phyloP scores from a whole-genome alignment of 2,113 vertebrate genomes.

The Nesoenas mayeri region DNA sequence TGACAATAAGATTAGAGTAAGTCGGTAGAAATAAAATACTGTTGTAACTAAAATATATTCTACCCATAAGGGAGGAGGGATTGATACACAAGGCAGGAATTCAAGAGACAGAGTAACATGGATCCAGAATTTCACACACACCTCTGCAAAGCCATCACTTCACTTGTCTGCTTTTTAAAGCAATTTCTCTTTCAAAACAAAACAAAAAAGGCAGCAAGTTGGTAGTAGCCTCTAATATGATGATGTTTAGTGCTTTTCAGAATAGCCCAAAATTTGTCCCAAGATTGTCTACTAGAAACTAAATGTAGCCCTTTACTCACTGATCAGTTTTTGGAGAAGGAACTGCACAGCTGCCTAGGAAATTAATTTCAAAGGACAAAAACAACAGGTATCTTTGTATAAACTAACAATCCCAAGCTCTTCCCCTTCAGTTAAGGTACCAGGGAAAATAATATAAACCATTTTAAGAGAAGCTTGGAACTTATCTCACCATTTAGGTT shows the following conservation, averaged over 20 bases:
- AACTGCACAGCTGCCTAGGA: slow-evolving; percentile 27
- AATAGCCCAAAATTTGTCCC: neutral
- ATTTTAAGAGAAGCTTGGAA: slow-evolving; percentile 40
- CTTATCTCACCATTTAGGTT: slow-evolving; percentile 24
- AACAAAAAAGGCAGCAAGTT: neutral
- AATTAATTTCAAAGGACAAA: neutral
- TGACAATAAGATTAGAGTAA: neutral
- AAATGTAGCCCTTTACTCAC: neutral
- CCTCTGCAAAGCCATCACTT: neutral
- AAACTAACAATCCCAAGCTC: neutral
- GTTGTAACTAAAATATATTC: neutral
- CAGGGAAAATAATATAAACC: slow-evolving; percentile 49
- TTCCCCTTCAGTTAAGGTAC: neutral
- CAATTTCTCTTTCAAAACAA: neutral
- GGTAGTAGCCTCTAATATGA: neutral
- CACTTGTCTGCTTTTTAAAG: slow-evolving; percentile 1
- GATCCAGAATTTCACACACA: neutral
- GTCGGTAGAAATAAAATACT: neutral
- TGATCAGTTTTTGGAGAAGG: neutral
- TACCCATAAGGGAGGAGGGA: neutral
- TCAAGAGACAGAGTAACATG: neutral
- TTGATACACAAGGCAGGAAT: neutral
- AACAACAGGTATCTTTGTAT: neutral
- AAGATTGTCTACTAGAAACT: slow-evolving; percentile 5
- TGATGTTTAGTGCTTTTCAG: slow-evolving; percentile 34